Evolutionary conservation across 2,888 invertebrate species (phyloP), one percentile per base, ranked within the genome.

Genomic region (Acanthosepion lycidas): DNA sequence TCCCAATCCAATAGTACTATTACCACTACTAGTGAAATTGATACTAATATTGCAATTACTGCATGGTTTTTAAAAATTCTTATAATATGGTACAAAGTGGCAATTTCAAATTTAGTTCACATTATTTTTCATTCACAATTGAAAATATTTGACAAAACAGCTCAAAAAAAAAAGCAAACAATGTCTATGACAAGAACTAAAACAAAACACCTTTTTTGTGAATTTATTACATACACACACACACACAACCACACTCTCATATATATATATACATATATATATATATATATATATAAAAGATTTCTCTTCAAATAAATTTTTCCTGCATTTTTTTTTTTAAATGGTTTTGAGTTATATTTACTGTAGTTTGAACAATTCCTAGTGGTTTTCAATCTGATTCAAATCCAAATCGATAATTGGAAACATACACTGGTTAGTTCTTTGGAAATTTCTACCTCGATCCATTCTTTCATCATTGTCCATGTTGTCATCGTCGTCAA

Each of bases 341-440:
- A 42, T 42, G 42, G 42, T 42, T 42, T n/a, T n/a, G n/a, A 78
- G 78, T 78, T 78, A 78, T 78, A 78, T 78, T 78, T 23, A 59
- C 55, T 59, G 55, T 59, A 59, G 20, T 59, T 59, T 23, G n/a
- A 78, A 78, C 78, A 78, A 33, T n/a, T n/a, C n/a, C 53, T 93
- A 94, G 64, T 97, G 96, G 94, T 96, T 97, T 95, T 97, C 97
- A 95, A 97, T 97, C 95, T 97, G 96, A 94, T 97, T 97, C 53
- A 97, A 95, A 96, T 97, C 97, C 94, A 96, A 95, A 94, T 96
- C 96, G 42, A 95, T 96, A 94, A 97, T 95, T 23, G 96, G 96
- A 95, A 97, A 97, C 95, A 97, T 78, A 78, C 78, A 95, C 94
- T 96, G 78, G n/a, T 78, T 78, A 78, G n/a, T 91, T 48, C 91